Base-by-base conservation (phyloP, 2,797 vertebrate genomes). In the Pagetopsis macropterus region DNA sequence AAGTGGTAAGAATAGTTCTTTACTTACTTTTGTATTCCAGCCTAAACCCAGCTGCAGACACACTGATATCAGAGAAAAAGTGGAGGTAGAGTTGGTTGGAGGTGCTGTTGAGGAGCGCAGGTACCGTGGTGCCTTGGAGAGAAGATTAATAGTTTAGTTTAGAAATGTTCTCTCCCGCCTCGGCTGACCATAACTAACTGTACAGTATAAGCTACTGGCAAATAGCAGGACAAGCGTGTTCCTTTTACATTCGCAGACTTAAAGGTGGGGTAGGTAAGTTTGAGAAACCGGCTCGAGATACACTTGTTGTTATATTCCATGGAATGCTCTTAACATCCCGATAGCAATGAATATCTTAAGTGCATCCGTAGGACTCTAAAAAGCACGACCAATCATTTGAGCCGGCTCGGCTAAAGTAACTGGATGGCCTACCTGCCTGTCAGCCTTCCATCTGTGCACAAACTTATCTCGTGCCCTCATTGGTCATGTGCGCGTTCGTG, bases 71-170 rank as follows among this genome's bases (percentile, higher is more conserved):
- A 0, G 98, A 99, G 86, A 97, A 99, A 93, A 99, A 99, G 84
- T 99, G 98, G 70, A 99, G 96, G 84, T 99, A 99, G 75, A 99
- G 97, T 84, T 98, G 96, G 91, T 99, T 99, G 88, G 98, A 99
- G 55, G 98, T 99, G 95, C 98, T 99, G 94, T 99, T 99, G 83
- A 99, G 94, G 64, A 99, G 94, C 2, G 97, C 97, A 2, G 98
- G 98, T 64, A 99, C 97, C 0, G 97, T 97, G 5, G 98, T 98
- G 84, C 98, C 98, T 99, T 86, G n/a, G 81, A 48, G 77, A 79
- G 41, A 82, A 81, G 79, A 88, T 81, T 68, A 79, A 87, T 65
- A 66, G 59, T 15, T 7, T 45, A 79, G 59, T 85, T 90, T 72
- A 91, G 75, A 31, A 75, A 64, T 44, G 15, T 54, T 69, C 64